phyloP scores from a whole-genome alignment of 1,140 invertebrate species.

The Sinella curviseta region DNA sequence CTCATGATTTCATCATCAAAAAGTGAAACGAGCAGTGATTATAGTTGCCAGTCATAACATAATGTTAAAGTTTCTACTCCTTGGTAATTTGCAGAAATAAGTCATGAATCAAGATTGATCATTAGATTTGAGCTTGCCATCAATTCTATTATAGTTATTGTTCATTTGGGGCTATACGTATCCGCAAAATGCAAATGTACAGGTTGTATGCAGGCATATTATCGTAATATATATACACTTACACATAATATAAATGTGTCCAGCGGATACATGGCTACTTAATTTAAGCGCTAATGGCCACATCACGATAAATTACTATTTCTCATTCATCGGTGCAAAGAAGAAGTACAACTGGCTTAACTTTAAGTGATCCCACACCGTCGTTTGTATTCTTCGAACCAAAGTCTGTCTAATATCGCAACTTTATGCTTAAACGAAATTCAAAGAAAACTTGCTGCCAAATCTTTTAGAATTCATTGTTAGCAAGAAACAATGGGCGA shows the following conservation, averaged over 20 bases:
- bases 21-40: background rate
- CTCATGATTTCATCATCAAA: background rate
- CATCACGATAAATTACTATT: constrained; percentile 12
- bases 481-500: too few relatives aligned
- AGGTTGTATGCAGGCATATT: too few relatives aligned
- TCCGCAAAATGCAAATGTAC: too few relatives aligned
- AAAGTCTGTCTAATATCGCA: too few relatives aligned
- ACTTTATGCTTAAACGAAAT: too few relatives aligned
- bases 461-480: too few relatives aligned
- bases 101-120: constrained; percentile 14
- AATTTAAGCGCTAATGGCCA: background rate
- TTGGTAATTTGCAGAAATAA: constrained; percentile 11
- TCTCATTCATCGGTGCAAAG: too few relatives aligned
- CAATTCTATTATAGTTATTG: background rate
- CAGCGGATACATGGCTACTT: background rate
- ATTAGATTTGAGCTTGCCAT: constrained; percentile 18
- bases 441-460: too few relatives aligned
- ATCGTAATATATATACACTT: background rate
- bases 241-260: background rate
- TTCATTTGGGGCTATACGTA: background rate
- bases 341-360: too few relatives aligned
- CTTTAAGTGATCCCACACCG: too few relatives aligned
- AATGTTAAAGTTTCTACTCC: constrained; percentile 6
- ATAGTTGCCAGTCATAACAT: too few relatives aligned
- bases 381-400: too few relatives aligned